Evolutionary conservation across 2,797 vertebrate species (phyloP).

Genomic region (Potorous gilbertii): DNA sequence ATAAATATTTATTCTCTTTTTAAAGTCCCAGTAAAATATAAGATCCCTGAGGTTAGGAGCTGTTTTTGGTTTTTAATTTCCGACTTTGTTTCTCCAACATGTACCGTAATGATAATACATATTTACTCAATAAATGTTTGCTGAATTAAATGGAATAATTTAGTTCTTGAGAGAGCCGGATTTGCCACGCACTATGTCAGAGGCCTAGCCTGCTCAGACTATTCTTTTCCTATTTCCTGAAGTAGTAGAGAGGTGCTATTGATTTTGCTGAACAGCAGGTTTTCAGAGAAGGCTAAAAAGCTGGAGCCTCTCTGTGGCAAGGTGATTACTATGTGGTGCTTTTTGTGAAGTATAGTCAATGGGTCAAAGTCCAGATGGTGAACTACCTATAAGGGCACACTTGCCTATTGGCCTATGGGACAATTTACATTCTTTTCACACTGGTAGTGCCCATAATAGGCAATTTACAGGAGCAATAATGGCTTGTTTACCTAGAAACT

Average conservation of each 20-base stretch:
- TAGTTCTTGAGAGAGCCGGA: background rate
- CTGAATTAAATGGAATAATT: conserved; percentile 3
- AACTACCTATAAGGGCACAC: background rate
- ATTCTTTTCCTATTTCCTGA: background rate
- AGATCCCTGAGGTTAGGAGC: background rate
- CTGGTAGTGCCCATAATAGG: background rate
- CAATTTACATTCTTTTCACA: background rate
- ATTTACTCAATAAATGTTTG: background rate
- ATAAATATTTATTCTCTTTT: background rate
- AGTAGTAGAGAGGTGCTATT: background rate
- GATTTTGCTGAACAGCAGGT: background rate
- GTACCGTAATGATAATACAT: background rate
- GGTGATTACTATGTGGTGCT: rapidly evolving
- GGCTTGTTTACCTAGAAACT: background rate
- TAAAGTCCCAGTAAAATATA: background rate
- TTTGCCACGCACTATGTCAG: background rate
- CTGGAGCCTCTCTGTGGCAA: background rate
- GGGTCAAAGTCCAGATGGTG: background rate
- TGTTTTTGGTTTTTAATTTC: background rate
- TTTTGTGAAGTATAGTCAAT: no score
- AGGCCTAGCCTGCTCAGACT: background rate
- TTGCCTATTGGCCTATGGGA: background rate
- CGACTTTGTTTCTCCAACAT: background rate
- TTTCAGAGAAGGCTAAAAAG: background rate
- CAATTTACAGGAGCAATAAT: background rate